Evolutionary conservation across 1,140 invertebrate genomes (phyloP), one percentile per base, ranked within the genome.

Genomic region (Fopius arisanus): DNA sequence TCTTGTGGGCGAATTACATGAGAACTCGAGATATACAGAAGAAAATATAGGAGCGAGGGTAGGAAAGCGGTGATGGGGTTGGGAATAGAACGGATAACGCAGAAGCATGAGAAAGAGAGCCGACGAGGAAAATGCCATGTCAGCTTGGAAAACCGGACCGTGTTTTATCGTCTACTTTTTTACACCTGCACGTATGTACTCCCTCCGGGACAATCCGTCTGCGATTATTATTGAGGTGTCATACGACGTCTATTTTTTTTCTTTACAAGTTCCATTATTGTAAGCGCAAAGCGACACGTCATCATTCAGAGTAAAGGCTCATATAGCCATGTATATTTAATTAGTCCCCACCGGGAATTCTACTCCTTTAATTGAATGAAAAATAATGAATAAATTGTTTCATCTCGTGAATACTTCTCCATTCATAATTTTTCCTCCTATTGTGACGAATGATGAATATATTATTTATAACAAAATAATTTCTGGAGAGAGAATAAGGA

Each of bases 61-160:
- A n/a, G n/a, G n/a, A n/a, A n/a, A n/a, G n/a, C n/a, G 43, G 43
- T 51, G 2, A 51, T 7, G 19, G 43, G 48, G 59, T 48, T 72
- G 77, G 75, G 74, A 77, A 77, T 67, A 48, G 10, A 43, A 29
- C 14, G 69, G 70, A 54, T 54, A 41, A 40, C 31, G 31, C 29
- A 9, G 37, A 41, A 79, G 78, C 66, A 78, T 79, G 72, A 54
- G 41, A 65, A 31, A 16, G 72, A 72, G 29, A 54, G 62, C 73
- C 40, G 16, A 40, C 67, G 67, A 51, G 63, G 77, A 73, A 72
- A 75, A 75, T 74, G 67, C 73, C 75, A n/a, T 75, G 78, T 73
- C 77, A 77, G 51, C 67, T 75, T 68, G 29, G 40, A 9, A 59
- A 68, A 67, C 68, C 19, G 54, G 70, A 37, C 37, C 28, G 41